Evolutionary conservation across 2,888 invertebrate genomes (phyloP).

Genomic region (Euzophera pinguis): DNA sequence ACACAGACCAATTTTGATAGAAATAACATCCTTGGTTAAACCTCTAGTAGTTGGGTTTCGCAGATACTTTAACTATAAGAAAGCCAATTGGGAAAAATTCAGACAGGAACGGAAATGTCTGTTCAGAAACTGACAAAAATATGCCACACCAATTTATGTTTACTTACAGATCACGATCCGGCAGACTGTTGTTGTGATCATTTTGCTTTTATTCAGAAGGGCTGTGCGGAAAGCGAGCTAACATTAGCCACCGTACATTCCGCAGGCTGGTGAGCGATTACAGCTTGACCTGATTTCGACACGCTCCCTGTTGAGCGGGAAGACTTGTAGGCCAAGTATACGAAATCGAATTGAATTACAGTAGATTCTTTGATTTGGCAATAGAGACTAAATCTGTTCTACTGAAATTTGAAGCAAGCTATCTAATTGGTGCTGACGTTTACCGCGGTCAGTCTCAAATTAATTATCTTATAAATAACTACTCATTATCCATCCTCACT

Average conservation of each 20-base stretch:
- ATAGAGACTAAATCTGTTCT: neutral
- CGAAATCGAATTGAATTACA: slow-evolving; percentile 2
- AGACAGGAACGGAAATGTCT: no score
- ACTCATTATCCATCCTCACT: no score
- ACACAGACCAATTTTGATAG: no score
- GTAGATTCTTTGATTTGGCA: neutral
- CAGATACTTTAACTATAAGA: no score
- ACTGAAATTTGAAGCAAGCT: neutral
- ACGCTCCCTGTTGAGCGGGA: slow-evolving; percentile 31
- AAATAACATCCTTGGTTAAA: no score
- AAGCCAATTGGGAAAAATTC: no score
- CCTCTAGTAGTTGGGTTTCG: no score
- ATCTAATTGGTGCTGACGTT: neutral
- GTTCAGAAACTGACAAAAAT: no score
- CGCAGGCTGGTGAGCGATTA: slow-evolving; percentile 56
- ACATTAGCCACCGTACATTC: slow-evolving; percentile 72
- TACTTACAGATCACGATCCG: neutral
- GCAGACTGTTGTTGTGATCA: neutral
- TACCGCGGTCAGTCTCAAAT: neutral
- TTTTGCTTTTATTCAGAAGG: slow-evolving; percentile 2
- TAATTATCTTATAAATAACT: neutral
- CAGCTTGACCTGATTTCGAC: slow-evolving; percentile 65
- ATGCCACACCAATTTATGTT: no score
- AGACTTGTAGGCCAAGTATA: slow-evolving; percentile 23
- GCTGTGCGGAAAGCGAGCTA: slow-evolving; percentile 33